These are phyloP conservation scores for Gavialis gangeticus DNA, from an alignment of 2,113 vertebrate genomes.

Conservation along the genomic window DNA sequence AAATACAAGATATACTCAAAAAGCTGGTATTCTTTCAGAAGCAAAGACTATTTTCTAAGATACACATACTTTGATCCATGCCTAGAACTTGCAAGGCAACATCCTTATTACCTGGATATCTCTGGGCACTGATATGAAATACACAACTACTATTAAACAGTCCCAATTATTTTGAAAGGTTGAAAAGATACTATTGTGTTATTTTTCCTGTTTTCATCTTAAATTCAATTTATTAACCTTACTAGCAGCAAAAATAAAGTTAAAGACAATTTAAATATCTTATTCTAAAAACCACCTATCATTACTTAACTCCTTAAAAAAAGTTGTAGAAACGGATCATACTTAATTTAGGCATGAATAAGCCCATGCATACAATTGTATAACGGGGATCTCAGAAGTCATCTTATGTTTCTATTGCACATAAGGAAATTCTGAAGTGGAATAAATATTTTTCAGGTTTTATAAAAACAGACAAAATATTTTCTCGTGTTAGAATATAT, in stretches of 20 bases:
- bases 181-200: not conserved
- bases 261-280: not conserved
- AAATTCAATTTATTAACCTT: not conserved
- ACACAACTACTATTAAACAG: not conserved
- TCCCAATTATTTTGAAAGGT: not conserved
- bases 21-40: not conserved
- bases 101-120: not conserved
- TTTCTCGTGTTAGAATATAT: not conserved
- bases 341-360: not conserved
- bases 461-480: not conserved
- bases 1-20: not conserved
- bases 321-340: not conserved
- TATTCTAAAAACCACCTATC: not conserved
- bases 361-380: not conserved
- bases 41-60: not conserved
- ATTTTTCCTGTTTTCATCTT: not conserved
- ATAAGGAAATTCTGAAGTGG: not conserved
- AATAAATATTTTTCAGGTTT: not conserved
- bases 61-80: not conserved
- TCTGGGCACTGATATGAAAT: not conserved
- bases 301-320: not conserved
- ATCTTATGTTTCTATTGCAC: not conserved
- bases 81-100: not conserved
- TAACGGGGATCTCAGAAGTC: not conserved
- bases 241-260: not conserved